These are phyloP conservation scores for Kuschelorhynchus macadamiae DNA, from an alignment of 2,888 invertebrate species.

Conservation along the genomic window DNA sequence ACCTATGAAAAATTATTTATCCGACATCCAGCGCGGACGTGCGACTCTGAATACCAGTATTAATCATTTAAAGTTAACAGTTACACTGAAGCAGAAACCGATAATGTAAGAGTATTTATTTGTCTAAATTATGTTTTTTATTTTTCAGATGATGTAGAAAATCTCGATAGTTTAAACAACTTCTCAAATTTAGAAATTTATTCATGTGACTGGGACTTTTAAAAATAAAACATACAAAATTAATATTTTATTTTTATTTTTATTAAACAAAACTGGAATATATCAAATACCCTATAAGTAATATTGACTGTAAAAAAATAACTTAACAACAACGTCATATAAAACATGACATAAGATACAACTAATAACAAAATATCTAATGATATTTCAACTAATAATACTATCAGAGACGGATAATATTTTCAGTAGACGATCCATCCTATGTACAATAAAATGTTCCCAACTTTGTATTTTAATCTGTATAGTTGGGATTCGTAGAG, in stretches of 20 bases:
- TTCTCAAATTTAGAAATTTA: slow-evolving; percentile 75
- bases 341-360: slow-evolving; percentile 5
- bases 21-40: too few species aligned
- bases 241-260: slow-evolving; percentile 5
- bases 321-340: slow-evolving; percentile 5
- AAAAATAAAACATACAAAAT: slow-evolving; percentile 21
- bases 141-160: slow-evolving; percentile 75
- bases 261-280: slow-evolving; percentile 4
- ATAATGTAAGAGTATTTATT: too few species aligned
- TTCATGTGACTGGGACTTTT: slow-evolving; percentile 78
- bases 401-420: neutral
- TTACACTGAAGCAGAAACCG: too few species aligned
- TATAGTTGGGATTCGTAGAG: too few species aligned
- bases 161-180: slow-evolving; percentile 73
- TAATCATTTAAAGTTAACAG: too few species aligned
- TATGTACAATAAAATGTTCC: too few species aligned
- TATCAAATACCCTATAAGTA: slow-evolving; percentile 5
- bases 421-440: too few species aligned
- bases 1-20: too few species aligned
- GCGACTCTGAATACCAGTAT: too few species aligned
- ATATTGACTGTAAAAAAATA: slow-evolving; percentile 11
- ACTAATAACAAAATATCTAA: neutral
- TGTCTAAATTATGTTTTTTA: too few species aligned
- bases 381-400: neutral
- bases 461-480: too few species aligned